Evolutionary conservation across 2,113 vertebrate genomes (phyloP), one percentile per base, ranked within the genome.

Genomic region (Phalacrocorax pelagicus): DNA sequence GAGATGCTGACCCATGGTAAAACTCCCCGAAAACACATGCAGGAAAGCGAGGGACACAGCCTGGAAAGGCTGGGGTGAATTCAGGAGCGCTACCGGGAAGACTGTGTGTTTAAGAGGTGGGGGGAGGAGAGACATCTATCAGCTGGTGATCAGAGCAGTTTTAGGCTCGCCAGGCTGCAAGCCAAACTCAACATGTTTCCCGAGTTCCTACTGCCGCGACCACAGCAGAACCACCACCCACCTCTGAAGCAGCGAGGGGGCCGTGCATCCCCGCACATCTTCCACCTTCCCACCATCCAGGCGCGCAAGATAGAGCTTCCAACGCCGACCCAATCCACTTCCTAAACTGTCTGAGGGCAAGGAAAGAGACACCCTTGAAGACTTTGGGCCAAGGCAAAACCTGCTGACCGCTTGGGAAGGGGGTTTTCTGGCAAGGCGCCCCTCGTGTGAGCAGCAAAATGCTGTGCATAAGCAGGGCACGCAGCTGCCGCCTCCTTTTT

Each of bases 21-120:
- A 81, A 49, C 0, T 2, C 47, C 12, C 49, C 2, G 3, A 24
- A 61, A 62, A 54, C 2, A 0, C 0, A 22, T 1, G 2, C 11
- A 26, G 40, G 22, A 6, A 27, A 16, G 66, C 0, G 9, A 52
- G 20, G 63, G 38, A 59, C 0, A 21, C 46, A 81, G 61, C 38
- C 52, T 2, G 4, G 73, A 13, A 27, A 44, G 57, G 49, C 1
- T 3, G 19, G 34, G 59, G 65, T 8, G 65, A 24, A 27, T 58
- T 18, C 29, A 5, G 57, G 66, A 63, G 34, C 1, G 34, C 36
- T 6, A 11, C 15, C 2, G 5, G 70, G 71, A n/a, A 49, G 63
- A 29, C 1, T 1, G 36, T 1, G 14, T 5, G 46, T 27, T 38
- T 32, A 5, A 13, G 47, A 36, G 65, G 23, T 2, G 44, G 42